A percentile compares a stretch with the other conserved stretches of the same genome.
Conservation (phyloP, 2,113 vertebrate genomes). For the Eupsittula cactorum region DNA sequence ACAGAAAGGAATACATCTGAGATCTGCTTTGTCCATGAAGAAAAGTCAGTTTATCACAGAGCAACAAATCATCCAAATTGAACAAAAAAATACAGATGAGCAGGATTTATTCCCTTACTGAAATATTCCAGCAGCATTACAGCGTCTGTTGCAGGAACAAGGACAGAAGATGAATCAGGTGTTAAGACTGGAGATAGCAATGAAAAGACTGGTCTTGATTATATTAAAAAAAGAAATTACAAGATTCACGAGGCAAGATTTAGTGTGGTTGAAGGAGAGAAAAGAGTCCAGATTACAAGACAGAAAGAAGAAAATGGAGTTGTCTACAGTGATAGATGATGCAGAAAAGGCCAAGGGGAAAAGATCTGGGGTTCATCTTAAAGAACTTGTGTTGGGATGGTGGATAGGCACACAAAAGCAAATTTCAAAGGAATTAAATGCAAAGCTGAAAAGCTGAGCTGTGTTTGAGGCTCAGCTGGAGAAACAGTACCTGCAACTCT, state of each 20-base stretch:
- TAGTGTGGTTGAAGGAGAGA: neutral
- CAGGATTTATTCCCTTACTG: neutral
- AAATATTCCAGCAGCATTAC: neutral
- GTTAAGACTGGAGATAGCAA: neutral
- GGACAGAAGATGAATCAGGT: neutral
- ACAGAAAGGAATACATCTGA: neutral
- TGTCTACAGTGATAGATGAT: neutral
- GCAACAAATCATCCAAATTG: neutral
- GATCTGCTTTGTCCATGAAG: neutral
- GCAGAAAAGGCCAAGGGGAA: neutral
- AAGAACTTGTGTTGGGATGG: neutral
- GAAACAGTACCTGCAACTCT: neutral
- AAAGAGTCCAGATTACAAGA: neutral
- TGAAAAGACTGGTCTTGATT: neutral
- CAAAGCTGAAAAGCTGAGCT: neutral
- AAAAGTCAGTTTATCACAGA: neutral
- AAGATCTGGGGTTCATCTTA: neutral
- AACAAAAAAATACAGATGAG: neutral
- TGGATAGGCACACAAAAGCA: neutral
- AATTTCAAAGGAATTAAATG: neutral
- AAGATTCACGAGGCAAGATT: neutral
- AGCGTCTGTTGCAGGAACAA: neutral
- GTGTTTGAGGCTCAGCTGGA: neutral
- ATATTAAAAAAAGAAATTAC: neutral
- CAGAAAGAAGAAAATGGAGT: neutral